Evolutionary conservation across 1,140 invertebrate species (phyloP), one percentile per base, ranked within the genome.

Genomic region (Drosophila gunungcola): DNA sequence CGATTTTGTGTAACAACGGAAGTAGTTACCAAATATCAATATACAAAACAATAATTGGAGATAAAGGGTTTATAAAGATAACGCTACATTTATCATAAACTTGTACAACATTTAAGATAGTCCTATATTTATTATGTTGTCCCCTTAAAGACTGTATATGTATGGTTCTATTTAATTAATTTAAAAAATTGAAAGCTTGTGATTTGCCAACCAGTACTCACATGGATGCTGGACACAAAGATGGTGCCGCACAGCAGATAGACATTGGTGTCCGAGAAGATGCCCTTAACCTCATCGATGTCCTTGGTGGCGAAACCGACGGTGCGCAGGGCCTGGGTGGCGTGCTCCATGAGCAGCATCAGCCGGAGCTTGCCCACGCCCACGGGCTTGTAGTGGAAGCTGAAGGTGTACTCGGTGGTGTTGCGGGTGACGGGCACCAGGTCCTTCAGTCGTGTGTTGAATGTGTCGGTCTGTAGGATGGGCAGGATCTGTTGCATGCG

Each of bases 231-330:
- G 45, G 98, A 96, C 68, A 99, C 96, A 75, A 97, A 94, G 77
- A 99, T 95, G n/a, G 98, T 99, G 34, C 96, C 94, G 76, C 96
- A 96, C n/a, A 99, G 93, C 49, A 99, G 94, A 92, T 97, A 98
- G 10, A 99, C 93, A 93, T 99, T 99, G 1, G 98, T 99, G 84
- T 99, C 98, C 1, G 96, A 96, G 93, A 99, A 99, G 82, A 99
- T 97, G 51, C 96, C 96, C 93, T 99, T 99, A 0, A 99, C 95
- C 94, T 99, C 98, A 93, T 99, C 98, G 45, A 98, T 94, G 93
- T 99, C 98, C 93, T 98, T 98, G 49, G 96, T 95, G 49, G 96
- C 96, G 84, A 99, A 99, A 16, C 98, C 98, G 32, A 98, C 93
- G 36, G 92, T 79, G 13, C 95, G 93, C 65, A 99, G 94, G 41